phyloP scores from a whole-genome alignment of 2,888 invertebrate genomes.

The Pantelozetes paolii region DNA sequence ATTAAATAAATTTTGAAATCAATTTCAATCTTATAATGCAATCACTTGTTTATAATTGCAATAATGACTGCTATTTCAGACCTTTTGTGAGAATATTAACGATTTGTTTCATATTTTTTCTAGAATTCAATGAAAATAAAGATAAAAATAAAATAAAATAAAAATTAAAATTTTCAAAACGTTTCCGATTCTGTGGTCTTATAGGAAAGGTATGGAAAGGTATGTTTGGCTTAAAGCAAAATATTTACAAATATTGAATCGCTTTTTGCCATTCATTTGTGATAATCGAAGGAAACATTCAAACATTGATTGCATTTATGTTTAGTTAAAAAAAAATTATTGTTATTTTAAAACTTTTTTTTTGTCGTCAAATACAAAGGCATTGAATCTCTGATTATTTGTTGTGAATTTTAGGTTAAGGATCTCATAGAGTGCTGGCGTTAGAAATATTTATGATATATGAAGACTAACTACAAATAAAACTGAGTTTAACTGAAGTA shows the following conservation, averaged over 20 bases:
- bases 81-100: too few species aligned
- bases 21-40: background rate
- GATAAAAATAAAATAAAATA: too few species aligned
- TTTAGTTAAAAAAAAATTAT: background rate
- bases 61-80: background rate
- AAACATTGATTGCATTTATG: background rate
- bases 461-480: too few species aligned
- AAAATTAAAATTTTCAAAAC: too few species aligned
- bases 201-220: too few species aligned
- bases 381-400: background rate
- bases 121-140: too few species aligned
- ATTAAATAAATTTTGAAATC: background rate
- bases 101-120: too few species aligned
- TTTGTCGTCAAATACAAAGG: background rate
- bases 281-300: constrained; percentile 1
- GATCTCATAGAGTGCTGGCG: background rate
- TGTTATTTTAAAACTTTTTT: constrained; percentile 7
- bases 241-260: background rate
- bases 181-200: too few species aligned
- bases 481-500: too few species aligned
- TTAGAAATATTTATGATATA: too few species aligned
- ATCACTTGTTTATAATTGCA: background rate
- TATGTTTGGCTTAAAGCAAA: background rate
- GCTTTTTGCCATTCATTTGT: too few species aligned
- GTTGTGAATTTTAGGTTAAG: background rate